Percentiles rank a stretch among this genome's conserved stretches.
Evolutionary conservation across 2,797 vertebrate genomes (phyloP).

Genomic region (Hydrophis major): DNA sequence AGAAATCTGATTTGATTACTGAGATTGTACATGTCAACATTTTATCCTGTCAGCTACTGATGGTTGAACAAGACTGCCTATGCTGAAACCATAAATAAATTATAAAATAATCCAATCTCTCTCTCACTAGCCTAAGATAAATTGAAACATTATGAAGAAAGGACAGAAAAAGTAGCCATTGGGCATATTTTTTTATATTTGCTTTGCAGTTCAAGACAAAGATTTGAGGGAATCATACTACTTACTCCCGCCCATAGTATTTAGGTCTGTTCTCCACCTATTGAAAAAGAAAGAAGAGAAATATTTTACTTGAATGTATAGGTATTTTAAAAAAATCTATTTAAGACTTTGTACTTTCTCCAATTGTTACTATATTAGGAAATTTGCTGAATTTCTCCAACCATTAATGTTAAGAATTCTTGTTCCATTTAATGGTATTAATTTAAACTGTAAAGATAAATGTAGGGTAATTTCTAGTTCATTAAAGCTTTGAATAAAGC

Average conservation of each 20-base stretch:
- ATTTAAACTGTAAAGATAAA: not conserved
- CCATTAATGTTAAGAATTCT: not conserved
- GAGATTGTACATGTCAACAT: not conserved
- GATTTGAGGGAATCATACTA: conserved; percentile 45
- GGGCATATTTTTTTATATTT: conserved; percentile 5
- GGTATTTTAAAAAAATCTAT: conserved; percentile 32
- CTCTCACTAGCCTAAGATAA: not conserved
- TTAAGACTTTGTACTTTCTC: not conserved
- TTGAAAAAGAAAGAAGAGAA: conserved; percentile 50
- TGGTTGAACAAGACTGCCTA: not conserved
- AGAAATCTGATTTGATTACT: not conserved
- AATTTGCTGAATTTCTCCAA: not conserved
- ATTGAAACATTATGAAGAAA: conserved; percentile 1
- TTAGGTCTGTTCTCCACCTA: conserved; percentile 97
- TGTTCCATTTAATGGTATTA: not conserved
- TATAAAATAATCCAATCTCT: not conserved
- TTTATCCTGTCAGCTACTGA: not conserved
- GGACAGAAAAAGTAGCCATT: not conserved
- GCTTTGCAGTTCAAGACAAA: not conserved
- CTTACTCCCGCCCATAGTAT: conserved; percentile 99
- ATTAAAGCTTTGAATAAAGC: not conserved
- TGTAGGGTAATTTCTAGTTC: not conserved
- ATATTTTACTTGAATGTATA: conserved; percentile 34
- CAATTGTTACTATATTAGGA: not conserved
- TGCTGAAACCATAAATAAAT: not conserved